Conservation (phyloP, 2,888 invertebrate species). For the Sesia apiformis region DNA sequence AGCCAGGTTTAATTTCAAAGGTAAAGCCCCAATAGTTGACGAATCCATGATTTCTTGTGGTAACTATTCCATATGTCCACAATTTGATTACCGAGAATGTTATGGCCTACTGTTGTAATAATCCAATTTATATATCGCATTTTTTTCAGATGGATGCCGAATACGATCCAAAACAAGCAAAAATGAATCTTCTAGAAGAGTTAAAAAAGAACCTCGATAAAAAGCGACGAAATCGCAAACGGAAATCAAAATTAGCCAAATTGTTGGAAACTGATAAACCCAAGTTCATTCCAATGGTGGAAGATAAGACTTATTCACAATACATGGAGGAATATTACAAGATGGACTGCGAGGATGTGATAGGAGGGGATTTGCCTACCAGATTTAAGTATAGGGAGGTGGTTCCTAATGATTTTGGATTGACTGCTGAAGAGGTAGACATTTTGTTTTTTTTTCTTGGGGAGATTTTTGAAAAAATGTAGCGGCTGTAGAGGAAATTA, state of each 20-base stretch:
- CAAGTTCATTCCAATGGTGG: conserved; percentile 82
- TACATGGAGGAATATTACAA: conserved; percentile 97
- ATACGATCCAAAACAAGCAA: conserved; percentile 76
- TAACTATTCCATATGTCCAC: no score
- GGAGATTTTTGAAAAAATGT: not conserved
- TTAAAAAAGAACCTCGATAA: conserved; percentile 71
- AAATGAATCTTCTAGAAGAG: conserved; percentile 70
- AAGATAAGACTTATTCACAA: conserved; percentile 83
- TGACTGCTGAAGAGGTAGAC: conserved; percentile 89
- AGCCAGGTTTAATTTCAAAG: no score
- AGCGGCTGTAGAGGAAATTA: no score
- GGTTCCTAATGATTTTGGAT: conserved; percentile 92
- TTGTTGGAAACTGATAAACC: conserved; percentile 86
- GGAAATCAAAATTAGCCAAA: conserved; percentile 84
- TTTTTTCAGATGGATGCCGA: conserved; percentile 89
- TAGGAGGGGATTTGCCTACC: conserved; percentile 92
- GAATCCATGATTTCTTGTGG: no score
- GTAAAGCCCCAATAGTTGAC: no score
- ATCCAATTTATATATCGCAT: no score
- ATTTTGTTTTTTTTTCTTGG: not conserved
- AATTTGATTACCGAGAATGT: no score
- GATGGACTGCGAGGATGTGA: conserved; percentile 95
- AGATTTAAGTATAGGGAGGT: conserved; percentile 95
- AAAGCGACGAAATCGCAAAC: conserved; percentile 73
- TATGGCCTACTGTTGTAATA: no score